phyloP scores from a whole-genome alignment of 2,113 vertebrate species.

The Equus quagga region DNA sequence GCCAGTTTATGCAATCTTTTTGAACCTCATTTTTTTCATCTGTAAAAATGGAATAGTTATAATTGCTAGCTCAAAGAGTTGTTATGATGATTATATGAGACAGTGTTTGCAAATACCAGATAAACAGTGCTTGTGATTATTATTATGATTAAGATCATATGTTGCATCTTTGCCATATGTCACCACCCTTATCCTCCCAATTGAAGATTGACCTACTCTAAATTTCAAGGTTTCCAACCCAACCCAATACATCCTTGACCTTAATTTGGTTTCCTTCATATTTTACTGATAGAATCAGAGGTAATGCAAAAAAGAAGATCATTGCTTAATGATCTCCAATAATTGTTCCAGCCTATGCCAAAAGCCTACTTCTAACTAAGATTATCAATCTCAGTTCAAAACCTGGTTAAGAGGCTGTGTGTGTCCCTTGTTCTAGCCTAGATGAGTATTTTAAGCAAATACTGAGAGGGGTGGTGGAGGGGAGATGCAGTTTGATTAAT shows the following conservation, averaged over 20 bases:
- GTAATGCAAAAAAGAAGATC: neutral
- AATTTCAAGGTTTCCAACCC: neutral
- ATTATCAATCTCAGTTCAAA: conserved; percentile 25
- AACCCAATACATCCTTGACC: neutral
- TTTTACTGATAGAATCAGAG: neutral
- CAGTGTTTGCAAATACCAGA: neutral
- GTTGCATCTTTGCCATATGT: neutral
- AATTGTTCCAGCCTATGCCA: neutral
- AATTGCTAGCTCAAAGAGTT: neutral
- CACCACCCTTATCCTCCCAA: neutral
- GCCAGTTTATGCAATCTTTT: neutral
- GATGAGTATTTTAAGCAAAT: conserved; percentile 19
- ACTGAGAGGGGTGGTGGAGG: neutral
- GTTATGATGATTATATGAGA: neutral
- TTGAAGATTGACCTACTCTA: neutral
- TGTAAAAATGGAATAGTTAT: conserved; percentile 29
- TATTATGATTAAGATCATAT: neutral
- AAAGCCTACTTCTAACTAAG: neutral
- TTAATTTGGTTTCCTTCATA: neutral
- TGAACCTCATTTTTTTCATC: neutral
- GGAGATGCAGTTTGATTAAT: neutral
- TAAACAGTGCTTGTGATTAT: neutral
- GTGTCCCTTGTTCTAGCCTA: neutral
- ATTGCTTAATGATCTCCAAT: neutral
- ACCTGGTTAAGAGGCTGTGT: neutral